Evolutionary conservation across 1,140 invertebrate genomes (phyloP).

Genomic region (Bombus superbus): DNA sequence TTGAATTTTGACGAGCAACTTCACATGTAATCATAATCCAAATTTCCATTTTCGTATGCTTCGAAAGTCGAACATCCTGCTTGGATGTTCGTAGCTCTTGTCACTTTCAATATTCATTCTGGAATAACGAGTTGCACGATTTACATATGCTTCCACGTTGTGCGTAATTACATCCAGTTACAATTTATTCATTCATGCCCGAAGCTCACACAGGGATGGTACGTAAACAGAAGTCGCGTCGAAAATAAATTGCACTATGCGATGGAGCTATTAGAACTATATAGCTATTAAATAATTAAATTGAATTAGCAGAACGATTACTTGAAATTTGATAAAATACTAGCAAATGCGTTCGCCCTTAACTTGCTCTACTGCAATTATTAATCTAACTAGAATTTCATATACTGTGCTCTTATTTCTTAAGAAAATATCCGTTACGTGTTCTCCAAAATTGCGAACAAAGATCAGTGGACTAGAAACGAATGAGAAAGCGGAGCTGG

Average conservation of each 20-base stretch:
- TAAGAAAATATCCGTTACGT: no score
- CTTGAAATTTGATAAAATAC: not conserved
- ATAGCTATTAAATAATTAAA: not conserved
- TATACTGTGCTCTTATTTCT: no score
- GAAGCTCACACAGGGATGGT: not conserved
- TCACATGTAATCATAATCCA: not conserved
- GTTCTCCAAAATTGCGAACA: no score
- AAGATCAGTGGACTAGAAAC: not conserved
- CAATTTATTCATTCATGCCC: conserved; percentile 10
- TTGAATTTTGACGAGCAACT: not conserved
- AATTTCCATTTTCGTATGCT: not conserved
- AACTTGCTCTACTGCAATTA: not conserved
- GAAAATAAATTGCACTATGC: not conserved
- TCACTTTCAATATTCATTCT: conserved; percentile 6
- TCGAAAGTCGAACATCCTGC: not conserved
- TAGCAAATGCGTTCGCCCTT: not conserved
- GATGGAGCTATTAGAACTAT: not conserved
- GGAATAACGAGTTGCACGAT: not conserved
- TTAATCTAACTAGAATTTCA: no score
- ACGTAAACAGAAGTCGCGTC: not conserved
- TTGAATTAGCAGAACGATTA: not conserved
- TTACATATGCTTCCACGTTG: not conserved
- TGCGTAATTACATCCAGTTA: not conserved
- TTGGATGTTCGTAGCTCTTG: not conserved
- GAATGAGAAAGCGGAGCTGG: not conserved